A percentile compares a stretch with the other conserved stretches of the same genome.
phyloP scores from a whole-genome alignment of 1,140 invertebrate species.

The Xylocopa sonorina region DNA sequence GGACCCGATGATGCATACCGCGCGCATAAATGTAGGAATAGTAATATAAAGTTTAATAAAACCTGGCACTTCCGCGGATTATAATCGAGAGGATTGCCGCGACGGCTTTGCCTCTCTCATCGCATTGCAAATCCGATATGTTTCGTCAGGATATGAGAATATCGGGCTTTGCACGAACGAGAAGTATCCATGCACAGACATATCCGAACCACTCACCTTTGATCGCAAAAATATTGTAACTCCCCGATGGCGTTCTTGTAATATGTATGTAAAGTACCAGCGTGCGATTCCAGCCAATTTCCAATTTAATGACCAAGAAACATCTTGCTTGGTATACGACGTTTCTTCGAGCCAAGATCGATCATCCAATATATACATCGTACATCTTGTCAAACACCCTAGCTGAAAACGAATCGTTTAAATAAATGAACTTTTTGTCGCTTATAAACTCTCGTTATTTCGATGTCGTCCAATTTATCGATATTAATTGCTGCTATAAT shows the following conservation, averaged over 20 bases:
- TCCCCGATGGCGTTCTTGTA: not conserved
- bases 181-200: too few relatives aligned
- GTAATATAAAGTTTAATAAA: conserved; percentile 61
- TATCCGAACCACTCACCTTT: conserved; percentile 33
- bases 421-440: not conserved
- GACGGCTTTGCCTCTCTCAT: conserved; percentile 7
- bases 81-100: conserved; percentile 46
- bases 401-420: not conserved
- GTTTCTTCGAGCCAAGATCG: not conserved
- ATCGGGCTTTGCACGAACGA: conserved; percentile 39
- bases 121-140: conserved; percentile 59
- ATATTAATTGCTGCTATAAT: too few relatives aligned
- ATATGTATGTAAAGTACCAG: not conserved
- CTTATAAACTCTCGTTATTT: too few relatives aligned
- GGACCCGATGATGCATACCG: conserved; percentile 43
- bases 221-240: conserved; percentile 13
- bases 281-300: not conserved
- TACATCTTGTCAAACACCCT: not conserved
- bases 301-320: not conserved
- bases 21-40: conserved; percentile 43
- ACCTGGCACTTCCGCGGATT: conserved; percentile 54
- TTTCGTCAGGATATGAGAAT: conserved; percentile 45
- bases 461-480: too few relatives aligned
- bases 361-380: not conserved
- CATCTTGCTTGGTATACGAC: not conserved